Base-by-base conservation (phyloP, 2,113 vertebrate genomes). In the Psophia crepitans region DNA sequence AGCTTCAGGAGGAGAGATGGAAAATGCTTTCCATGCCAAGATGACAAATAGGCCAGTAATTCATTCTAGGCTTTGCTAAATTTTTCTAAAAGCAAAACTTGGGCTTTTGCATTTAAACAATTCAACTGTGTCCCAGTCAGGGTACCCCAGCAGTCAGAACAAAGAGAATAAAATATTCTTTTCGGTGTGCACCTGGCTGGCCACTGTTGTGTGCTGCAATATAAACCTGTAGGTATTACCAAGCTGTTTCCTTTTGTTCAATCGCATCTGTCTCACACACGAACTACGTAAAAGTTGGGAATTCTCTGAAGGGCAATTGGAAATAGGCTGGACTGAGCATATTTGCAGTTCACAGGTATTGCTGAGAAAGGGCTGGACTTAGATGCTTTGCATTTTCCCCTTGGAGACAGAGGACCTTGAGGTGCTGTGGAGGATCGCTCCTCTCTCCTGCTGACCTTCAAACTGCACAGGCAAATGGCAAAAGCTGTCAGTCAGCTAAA, bases 1-100 rank as follows among this genome's bases (percentile, higher is more conserved):
- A 96, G 78, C 93, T 97, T 96, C 78, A 90, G 70, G 70, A 82
- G 44, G 49, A 95, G 78, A 96, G 30, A 87, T 79, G 91, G 89
- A 97, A 96, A 97, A 93, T 94, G 41, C 12, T 66, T 95, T 89
- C 81, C 46, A 46, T 91, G 84, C 49, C 91, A 96, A 65, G 73
- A 96, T 89, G 94, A 96, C 78, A 91, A 95, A 96, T 85, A 64
- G 74, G 24, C 57, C 41, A 85, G 61, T 87, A 94, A 95, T 89
- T 90, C 69, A 84, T 90, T 87, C 65, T 84, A 84, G 57, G 48
- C 54, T 84, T 93, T 92, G 27, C 33, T 92, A 73, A 49, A 2
- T 65, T 53, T 89, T 96, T 93, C 81, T 41, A 3, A 90, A 81
- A 78, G 16, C 28, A 70, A 76, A 84, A 76, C 65, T 37, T 92